Base-by-base conservation (phyloP, 2,113 vertebrate genomes). In the Malurus cyaneus region DNA sequence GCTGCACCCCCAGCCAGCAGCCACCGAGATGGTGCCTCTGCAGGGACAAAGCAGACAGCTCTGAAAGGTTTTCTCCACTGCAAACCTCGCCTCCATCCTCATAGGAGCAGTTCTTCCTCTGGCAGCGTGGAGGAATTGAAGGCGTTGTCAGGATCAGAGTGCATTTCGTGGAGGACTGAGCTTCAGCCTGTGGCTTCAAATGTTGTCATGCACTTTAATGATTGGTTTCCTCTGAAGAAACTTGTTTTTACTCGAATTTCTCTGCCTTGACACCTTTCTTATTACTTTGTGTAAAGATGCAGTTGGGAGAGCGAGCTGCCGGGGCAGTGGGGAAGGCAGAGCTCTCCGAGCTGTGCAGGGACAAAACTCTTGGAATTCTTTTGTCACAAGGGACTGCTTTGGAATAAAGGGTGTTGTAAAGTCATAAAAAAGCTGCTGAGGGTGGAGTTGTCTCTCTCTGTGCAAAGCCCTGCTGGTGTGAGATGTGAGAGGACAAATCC, bases 1-100 rank as follows among this genome's bases (percentile, higher is more conserved):
- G 2, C 61, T 97, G 83, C 89, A 95, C 36, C 54, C 95, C 64
- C 95, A 54, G 82, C 60, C 53, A 2, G 31, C 88, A 28, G 77
- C 72, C 84, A 95, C 89, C 1, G 94, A 96, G 89, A 89, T 89
- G 96, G 18, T 92, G 77, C 92, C 95, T 52, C 82, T 87, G 64
- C 80, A 96, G 69, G 46, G 87, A 78, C 61, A 66, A 36, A 36
- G 6, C 56, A 88, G 84, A 32, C 67, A 59, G 17, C 82, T 81
- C 10, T 94, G 72, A 81, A 57, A 88, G 74, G 67, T 77, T 46
- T 59, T 39, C 66, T 66, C 62, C 13, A 13, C 32, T 62, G n/a
- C 60, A 64, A 64, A 1, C 60, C 34, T 85, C 47, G 28, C 81
- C 77, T 80, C 53, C 57, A 32, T 11, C 86, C 54, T 23, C 73